Evolutionary conservation across 2,113 vertebrate genomes (phyloP), one percentile per base, ranked within the genome.

Genomic region (Nerophis lumbriciformis): DNA sequence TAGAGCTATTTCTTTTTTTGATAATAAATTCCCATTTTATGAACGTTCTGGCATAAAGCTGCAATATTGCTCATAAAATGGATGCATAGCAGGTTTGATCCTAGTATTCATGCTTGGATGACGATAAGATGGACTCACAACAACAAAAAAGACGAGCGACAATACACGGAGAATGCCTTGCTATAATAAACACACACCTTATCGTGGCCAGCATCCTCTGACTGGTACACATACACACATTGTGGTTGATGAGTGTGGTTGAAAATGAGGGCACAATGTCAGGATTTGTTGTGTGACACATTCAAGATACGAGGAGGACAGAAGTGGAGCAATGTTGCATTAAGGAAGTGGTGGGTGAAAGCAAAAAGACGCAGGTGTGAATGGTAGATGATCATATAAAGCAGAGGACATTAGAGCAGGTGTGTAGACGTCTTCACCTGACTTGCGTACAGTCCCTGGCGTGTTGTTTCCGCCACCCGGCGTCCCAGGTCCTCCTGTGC

Each of bases 371-470:
- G 51, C 59, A 1, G 19, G 36, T 28, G 59, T 21, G 61, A 75
- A 21, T 45, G 4, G 14, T 50, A 12, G 59, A 50, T 72, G 50
- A 55, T 35, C 6, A 13, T 1, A 8, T 8, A 53, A 52, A 56
- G 19, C 13, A 38, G 14, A 5, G 45, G 14, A n/a, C 8, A 21
- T 12, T 7, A 37, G 35, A 54, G 19, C 13, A 28, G 8, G 15
- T 14, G 14, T 28, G 37, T 7, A 36, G 28, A 48, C 47, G 21
- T n/a, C 35, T 77, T 64, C 60, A 99, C 95, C 96, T 90, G 96
- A 93, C 79, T 99, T 99, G 83, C 97, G 96, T 80, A 94, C 93
- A 49, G 95, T 94, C 28, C 95, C 88, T 48, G 96, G 91, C 44
- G 97, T 90, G 82, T 87, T 94, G 82, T 93, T 89, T 28, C 92